Percentiles rank a stretch among this genome's conserved stretches.
Conservation (phyloP, 2,113 vertebrate species). For the Mormyrus lacerda region DNA sequence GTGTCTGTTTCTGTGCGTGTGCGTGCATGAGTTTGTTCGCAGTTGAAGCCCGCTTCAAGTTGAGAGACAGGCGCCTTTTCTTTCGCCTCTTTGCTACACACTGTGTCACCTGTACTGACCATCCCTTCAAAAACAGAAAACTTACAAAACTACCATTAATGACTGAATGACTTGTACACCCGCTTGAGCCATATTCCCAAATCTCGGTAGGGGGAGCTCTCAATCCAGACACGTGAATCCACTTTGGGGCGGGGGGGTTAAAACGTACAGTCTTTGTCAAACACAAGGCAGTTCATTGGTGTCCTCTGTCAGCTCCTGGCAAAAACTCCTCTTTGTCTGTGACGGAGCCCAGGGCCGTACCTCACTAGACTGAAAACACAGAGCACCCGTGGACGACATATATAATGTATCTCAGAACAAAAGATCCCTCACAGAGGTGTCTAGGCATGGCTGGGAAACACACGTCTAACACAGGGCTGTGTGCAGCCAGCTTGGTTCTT, state of each 20-base stretch:
- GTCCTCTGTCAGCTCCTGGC: neutral
- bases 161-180: neutral
- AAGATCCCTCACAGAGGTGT: neutral
- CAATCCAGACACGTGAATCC: slow-evolving; percentile 1
- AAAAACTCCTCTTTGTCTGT: neutral
- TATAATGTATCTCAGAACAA: neutral
- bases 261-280: neutral
- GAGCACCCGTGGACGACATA: neutral
- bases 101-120: neutral
- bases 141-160: neutral
- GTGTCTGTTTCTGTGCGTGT: neutral
- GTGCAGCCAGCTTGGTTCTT: neutral
- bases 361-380: neutral
- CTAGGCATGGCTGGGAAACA: neutral
- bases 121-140: neutral
- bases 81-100: neutral
- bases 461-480: neutral
- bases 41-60: neutral
- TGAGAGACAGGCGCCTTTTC: neutral
- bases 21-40: neutral
- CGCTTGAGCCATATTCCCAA: neutral
- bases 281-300: neutral
- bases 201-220: slow-evolving; percentile 23
- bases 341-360: neutral
- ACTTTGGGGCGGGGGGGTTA: neutral